A percentile compares a stretch with the other conserved stretches of the same genome.
Evolutionary conservation across 2,797 vertebrate species (phyloP).

Genomic region (Sebastes glaucus): DNA sequence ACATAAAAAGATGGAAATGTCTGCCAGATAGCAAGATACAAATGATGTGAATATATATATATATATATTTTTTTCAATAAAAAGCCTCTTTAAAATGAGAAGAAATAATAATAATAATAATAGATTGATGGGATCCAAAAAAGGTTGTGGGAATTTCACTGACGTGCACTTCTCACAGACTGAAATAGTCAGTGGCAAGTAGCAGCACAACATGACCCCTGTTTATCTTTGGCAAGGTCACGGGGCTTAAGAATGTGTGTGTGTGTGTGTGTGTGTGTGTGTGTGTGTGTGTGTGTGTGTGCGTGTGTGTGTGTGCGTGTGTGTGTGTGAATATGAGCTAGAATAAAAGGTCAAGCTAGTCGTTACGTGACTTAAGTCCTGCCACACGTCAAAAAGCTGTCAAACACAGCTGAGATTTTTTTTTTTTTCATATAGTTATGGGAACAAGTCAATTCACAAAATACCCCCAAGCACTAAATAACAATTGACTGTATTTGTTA

Average conservation of each 20-base stretch:
- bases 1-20: background rate
- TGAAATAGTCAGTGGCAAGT: slow-evolving; percentile 62
- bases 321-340: background rate
- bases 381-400: slow-evolving; percentile 31
- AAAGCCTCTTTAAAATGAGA: background rate
- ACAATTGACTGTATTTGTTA: background rate
- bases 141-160: slow-evolving; percentile 73
- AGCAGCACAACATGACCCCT: slow-evolving; percentile 28
- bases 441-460: background rate
- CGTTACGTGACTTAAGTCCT: background rate
- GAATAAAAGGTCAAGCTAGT: background rate
- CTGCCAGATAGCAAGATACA: background rate
- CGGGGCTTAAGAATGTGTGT: background rate
- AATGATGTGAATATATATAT: background rate
- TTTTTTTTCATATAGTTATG: background rate
- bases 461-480: background rate
- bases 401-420: slow-evolving; percentile 9
- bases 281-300: background rate
- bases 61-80: background rate
- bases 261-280: slow-evolving; percentile 1
- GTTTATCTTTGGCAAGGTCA: slow-evolving; percentile 60
- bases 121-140: slow-evolving; percentile 11
- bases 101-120: background rate
- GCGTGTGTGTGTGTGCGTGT: background rate
- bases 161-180: slow-evolving; percentile 74